Conservation (phyloP, 2,797 vertebrate genomes). For the Enteromius treurensis region DNA sequence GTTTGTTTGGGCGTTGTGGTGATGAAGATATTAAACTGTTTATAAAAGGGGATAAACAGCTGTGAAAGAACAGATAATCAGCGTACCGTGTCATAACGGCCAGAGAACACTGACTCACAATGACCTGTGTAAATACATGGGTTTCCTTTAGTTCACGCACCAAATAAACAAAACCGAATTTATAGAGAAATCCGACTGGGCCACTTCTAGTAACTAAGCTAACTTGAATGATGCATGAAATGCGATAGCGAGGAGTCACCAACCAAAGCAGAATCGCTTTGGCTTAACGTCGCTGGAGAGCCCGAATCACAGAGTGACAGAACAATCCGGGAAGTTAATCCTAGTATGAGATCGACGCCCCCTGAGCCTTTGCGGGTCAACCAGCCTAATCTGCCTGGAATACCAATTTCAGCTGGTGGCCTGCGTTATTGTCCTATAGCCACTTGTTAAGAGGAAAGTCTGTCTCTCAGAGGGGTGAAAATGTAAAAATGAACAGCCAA, state of each 20-base stretch:
- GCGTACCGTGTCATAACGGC: conserved; percentile 61
- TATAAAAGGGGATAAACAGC: conserved; percentile 48
- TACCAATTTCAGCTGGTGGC: conserved; percentile 56
- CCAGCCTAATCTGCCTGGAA: conserved; percentile 50
- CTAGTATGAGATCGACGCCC: conserved; percentile 42
- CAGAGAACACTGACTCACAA: conserved; percentile 61
- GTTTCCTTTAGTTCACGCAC: neutral
- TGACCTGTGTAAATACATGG: neutral
- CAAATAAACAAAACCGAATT: neutral
- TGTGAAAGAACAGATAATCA: conserved; percentile 59
- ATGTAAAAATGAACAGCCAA: conserved; percentile 62
- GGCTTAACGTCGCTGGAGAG: conserved; percentile 16
- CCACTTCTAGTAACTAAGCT: neutral
- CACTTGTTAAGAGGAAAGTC: conserved; percentile 42
- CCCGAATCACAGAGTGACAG: conserved; percentile 18
- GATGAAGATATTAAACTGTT: conserved; percentile 21
- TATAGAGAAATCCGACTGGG: neutral
- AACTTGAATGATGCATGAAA: conserved; percentile 23
- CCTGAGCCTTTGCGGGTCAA: conserved; percentile 46
- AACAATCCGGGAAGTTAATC: conserved; percentile 31
- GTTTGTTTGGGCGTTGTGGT: neutral
- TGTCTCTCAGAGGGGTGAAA: conserved; percentile 53
- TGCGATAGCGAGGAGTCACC: conserved; percentile 33
- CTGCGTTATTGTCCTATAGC: conserved; percentile 46
- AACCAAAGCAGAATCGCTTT: conserved; percentile 10